These are phyloP conservation scores for Sebastes nivosus DNA, from an alignment of 2,797 vertebrate species.

Conservation along the genomic window DNA sequence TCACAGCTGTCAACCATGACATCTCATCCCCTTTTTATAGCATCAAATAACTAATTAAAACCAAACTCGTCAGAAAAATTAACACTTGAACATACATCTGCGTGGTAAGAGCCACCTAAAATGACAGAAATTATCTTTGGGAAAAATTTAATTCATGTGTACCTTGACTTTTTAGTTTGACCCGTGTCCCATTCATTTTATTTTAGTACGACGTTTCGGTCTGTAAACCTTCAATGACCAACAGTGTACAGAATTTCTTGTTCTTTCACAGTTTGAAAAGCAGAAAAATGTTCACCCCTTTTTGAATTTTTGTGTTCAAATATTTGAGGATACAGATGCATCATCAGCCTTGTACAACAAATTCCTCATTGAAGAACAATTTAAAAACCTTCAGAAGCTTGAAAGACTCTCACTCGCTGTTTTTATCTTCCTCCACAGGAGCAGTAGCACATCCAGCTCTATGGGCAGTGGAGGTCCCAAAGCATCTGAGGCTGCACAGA, in stretches of 20 bases:
- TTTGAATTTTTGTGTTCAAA: not conserved
- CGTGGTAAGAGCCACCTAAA: too few species aligned
- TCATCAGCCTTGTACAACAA: not conserved
- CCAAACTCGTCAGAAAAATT: too few species aligned
- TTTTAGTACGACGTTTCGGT: not conserved
- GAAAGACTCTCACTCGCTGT: not conserved
- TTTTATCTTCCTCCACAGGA: conserved; percentile 79
- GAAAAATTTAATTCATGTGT: too few species aligned
- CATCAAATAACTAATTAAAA: too few species aligned
- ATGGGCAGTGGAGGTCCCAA: conserved; percentile 86
- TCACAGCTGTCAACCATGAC: too few species aligned
- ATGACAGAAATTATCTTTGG: too few species aligned
- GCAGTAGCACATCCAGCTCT: conserved; percentile 89
- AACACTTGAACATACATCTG: too few species aligned
- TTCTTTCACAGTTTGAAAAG: not conserved
- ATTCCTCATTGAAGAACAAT: not conserved
- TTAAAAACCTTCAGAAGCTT: not conserved
- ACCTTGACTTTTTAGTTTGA: too few species aligned
- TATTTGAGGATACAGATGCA: not conserved
- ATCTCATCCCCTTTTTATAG: too few species aligned
- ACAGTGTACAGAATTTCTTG: not conserved
- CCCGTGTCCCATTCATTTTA: not conserved
- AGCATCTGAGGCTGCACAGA: conserved; percentile 74
- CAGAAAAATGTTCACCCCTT: not conserved
- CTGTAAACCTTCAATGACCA: too few species aligned